These are phyloP conservation scores for Luperina nickerlii DNA, from an alignment of 2,888 invertebrate species.

Conservation along the genomic window DNA sequence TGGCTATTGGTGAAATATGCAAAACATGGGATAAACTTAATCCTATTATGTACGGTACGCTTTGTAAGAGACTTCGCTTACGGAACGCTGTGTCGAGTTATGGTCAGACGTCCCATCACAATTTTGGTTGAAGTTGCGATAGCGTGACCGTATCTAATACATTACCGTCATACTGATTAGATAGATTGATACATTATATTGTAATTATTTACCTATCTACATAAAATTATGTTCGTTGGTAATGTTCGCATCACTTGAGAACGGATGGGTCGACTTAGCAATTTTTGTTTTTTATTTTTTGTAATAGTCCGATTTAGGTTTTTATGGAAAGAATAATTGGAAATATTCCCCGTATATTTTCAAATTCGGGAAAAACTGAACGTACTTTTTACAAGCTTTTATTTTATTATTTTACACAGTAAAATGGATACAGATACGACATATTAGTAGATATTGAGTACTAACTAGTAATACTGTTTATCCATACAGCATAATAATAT, in stretches of 20 bases:
- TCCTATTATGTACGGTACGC: constrained; percentile 70
- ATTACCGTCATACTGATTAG: constrained; percentile 37
- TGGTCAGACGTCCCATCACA: constrained; percentile 32
- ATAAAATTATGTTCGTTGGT: neutral
- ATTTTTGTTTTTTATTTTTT: neutral
- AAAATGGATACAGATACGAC: neutral
- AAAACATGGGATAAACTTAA: constrained; percentile 75
- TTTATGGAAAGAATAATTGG: neutral
- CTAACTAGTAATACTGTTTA: neutral
- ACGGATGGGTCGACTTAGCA: no score
- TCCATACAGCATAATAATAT: no score
- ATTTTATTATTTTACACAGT: neutral
- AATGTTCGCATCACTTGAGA: neutral
- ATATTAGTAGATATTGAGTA: neutral
- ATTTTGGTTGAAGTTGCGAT: constrained; percentile 34
- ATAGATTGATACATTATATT: constrained; percentile 30
- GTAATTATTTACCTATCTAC: neutral
- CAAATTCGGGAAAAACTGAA: neutral
- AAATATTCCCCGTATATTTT: neutral
- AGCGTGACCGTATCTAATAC: constrained; percentile 33
- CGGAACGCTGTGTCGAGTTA: constrained; percentile 25
- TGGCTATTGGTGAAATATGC: constrained; percentile 87
- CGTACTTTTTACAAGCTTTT: neutral
- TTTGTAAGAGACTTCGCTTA: constrained; percentile 61
- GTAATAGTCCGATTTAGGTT: neutral